Base-by-base conservation (phyloP, 2,888 invertebrate species). In the Drosophila barbarae region DNA sequence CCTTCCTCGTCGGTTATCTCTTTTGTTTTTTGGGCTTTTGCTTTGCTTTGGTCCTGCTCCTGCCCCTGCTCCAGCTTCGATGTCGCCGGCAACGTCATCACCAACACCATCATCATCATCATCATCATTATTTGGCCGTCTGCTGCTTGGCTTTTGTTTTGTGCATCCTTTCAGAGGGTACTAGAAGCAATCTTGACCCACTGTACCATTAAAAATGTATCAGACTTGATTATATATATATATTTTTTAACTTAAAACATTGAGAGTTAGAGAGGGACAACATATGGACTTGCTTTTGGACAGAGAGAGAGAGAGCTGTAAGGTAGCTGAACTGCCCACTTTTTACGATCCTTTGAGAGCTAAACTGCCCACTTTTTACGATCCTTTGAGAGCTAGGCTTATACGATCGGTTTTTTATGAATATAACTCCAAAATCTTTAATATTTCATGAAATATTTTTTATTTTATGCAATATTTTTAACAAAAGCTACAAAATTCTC, bases 1-100 rank as follows among this genome's bases (percentile, higher is more conserved):
- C 51, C 44, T 46, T 51, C 58, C 57, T 51, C 50, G 44, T 70
- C 42, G 35, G 46, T 34, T 68, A 79, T 79, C 79, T 79, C 67
- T 69, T 84, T 84, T 84, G 79, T 81, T 70, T 59, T 57, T 71
- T 60, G 42, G 42, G 53, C 61, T 68, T 67, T 55, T 66, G 66
- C 76, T 68, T 70, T 54, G 49, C 71, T 68, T 67, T 54, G 41
- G 28, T 41, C 39, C 32, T 38, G 5, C 9, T 10, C 15, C 35
- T 35, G 4, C 15, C 15, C 15, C 35, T 15, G 8, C 35, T 9
- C n/a, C 35, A n/a, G n/a, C n/a, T n/a, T 15, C 15, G 36, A 41
- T 49, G 15, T 34, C 28, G 35, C 42, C 34, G 30, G 26, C 41
- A 46, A 51, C 66, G 60, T 44, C 47, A 46, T 50, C 66, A 56